Percentiles rank a stretch among this genome's conserved stretches.
phyloP scores from a whole-genome alignment of 1,140 invertebrate genomes.

The Orchestia grillus region DNA sequence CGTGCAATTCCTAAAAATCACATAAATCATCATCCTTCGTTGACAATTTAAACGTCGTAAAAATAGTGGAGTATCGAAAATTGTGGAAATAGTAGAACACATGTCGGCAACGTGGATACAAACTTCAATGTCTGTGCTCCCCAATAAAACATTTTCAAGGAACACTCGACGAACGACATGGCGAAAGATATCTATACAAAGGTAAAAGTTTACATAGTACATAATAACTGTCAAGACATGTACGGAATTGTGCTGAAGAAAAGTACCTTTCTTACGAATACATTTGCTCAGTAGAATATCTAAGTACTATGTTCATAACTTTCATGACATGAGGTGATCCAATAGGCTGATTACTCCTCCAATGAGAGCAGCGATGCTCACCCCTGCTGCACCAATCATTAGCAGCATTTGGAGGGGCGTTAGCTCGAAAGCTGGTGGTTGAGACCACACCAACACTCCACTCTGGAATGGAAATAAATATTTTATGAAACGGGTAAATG shows the following conservation, averaged over 20 bases:
- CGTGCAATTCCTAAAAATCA: too few relatives aligned
- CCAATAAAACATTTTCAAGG: neutral
- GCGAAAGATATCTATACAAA: neutral
- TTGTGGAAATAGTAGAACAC: neutral
- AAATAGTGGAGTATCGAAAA: too few relatives aligned
- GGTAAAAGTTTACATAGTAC: too few relatives aligned
- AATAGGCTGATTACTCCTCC: slow-evolving; percentile 60
- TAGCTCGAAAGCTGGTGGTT: slow-evolving; percentile 59
- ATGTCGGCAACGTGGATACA: neutral
- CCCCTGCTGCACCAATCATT: slow-evolving; percentile 58
- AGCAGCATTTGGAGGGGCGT: slow-evolving; percentile 61
- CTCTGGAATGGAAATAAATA: slow-evolving; percentile 46
- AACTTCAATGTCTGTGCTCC: neutral
- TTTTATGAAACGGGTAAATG: neutral
- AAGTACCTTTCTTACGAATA: neutral
- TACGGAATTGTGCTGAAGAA: neutral
- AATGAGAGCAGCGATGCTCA: slow-evolving; percentile 61
- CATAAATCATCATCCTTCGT: too few relatives aligned
- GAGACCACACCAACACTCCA: slow-evolving; percentile 62
- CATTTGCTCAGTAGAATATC: neutral
- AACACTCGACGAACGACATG: neutral
- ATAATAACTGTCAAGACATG: neutral
- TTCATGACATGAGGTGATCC: slow-evolving; percentile 62
- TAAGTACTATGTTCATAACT: neutral
- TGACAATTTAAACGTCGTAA: too few relatives aligned